Evolutionary conservation across 2,888 invertebrate species (phyloP).

Genomic region (Oegoconia quadripuncta): DNA sequence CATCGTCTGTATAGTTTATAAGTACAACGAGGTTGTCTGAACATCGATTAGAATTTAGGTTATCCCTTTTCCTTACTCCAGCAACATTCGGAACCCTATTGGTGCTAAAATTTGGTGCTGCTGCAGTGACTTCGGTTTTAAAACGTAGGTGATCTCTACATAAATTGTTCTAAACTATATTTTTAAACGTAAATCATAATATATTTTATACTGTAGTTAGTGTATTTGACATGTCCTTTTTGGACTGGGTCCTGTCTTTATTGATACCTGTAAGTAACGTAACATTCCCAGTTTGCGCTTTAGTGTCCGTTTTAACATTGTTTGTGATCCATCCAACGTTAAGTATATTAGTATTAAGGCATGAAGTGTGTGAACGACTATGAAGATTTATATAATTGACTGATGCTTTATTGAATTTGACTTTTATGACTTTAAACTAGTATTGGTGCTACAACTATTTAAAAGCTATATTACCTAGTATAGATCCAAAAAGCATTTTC

Average conservation of each 20-base stretch:
- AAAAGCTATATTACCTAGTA: too few relatives aligned
- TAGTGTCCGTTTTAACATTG: conserved; percentile 66
- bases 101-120: conserved; percentile 62
- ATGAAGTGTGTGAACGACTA: conserved; percentile 59
- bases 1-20: conserved; percentile 73
- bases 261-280: conserved; percentile 77
- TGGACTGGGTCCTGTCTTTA: conserved; percentile 51
- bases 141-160: conserved; percentile 69
- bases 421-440: conserved; percentile 15
- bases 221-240: conserved; percentile 34
- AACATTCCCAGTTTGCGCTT: conserved; percentile 77
- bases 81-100: conserved; percentile 34
- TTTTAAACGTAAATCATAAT: conserved; percentile 49
- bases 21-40: conserved; percentile 60
- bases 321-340: conserved; percentile 72
- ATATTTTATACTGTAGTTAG: conserved; percentile 66
- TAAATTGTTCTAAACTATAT: conserved; percentile 57
- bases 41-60: conserved; percentile 19
- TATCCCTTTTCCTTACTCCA: conserved; percentile 21
- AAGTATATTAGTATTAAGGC: conserved; percentile 64
- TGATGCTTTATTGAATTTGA: conserved; percentile 47
- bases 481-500: conserved; percentile 11
- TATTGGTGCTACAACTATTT: conserved; percentile 38
- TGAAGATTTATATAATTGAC: conserved; percentile 34
- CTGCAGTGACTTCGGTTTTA: conserved; percentile 51